These are phyloP conservation scores for Pammene aurita DNA, from an alignment of 2,888 invertebrate species.

Conservation along the genomic window DNA sequence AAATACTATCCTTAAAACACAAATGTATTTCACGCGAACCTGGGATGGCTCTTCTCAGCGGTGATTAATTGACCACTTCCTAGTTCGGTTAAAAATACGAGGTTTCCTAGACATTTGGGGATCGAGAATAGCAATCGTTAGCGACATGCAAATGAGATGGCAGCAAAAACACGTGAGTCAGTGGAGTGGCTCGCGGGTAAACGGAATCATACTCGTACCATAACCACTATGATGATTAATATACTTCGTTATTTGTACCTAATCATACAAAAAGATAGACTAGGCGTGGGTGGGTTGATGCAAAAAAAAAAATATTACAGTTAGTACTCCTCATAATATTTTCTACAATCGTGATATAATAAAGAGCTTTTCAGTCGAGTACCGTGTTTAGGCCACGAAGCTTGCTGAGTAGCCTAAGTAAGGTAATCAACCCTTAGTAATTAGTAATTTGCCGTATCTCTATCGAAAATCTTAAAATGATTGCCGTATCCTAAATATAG, in stretches of 20 bases:
- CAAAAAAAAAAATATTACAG: too few relatives aligned
- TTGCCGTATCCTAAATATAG: too few relatives aligned
- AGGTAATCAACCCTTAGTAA: too few relatives aligned
- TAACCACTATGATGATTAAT: slow-evolving; percentile 7
- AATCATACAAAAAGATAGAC: too few relatives aligned
- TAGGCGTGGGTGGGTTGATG: too few relatives aligned
- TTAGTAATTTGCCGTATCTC: too few relatives aligned
- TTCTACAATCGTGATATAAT: too few relatives aligned
- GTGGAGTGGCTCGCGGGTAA: slow-evolving; percentile 56
- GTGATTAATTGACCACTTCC: slow-evolving; percentile 35
- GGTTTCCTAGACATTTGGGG: slow-evolving; percentile 47
- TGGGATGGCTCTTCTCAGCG: slow-evolving; percentile 12
- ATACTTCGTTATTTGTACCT: neutral
- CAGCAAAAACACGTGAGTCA: slow-evolving; percentile 59
- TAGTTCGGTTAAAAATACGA: slow-evolving; percentile 32
- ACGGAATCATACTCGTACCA: slow-evolving; percentile 34
- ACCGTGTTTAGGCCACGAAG: too few relatives aligned
- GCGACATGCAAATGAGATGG: slow-evolving; percentile 56
- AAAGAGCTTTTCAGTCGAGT: too few relatives aligned
- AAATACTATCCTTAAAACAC: neutral
- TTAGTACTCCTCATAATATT: too few relatives aligned
- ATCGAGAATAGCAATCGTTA: slow-evolving; percentile 49
- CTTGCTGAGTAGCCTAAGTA: too few relatives aligned
- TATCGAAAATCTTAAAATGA: too few relatives aligned
- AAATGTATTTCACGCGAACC: neutral